Evolutionary conservation across 2,888 invertebrate genomes (phyloP), one percentile per base, ranked within the genome.

Genomic region (Liodrosophila aerea): DNA sequence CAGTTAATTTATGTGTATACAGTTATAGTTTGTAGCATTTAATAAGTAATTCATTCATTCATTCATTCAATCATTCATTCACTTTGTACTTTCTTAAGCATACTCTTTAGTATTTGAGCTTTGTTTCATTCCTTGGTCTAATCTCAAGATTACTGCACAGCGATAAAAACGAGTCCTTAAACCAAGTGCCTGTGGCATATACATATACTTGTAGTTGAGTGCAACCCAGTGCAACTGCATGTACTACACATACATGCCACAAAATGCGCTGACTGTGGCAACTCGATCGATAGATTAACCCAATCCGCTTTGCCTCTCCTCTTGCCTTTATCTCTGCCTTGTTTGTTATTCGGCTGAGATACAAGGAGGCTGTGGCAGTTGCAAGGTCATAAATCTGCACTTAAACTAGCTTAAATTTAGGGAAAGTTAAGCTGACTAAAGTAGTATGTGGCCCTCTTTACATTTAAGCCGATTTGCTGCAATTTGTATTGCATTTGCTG

Each of bases 221-320:
- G 27, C 36, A 45, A 40, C 31, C 15, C 18, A n/a, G n/a, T n/a
- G n/a, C n/a, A 41, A 54, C 29, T 51, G 63, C 34, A 49, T n/a
- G n/a, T n/a, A n/a, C n/a, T n/a, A n/a, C n/a, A n/a, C n/a, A 41
- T 37, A 49, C 58, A 58, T 22, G 13, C 9, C 37, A 44, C 45
- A 45, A 50, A 53, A 45, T 49, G 37, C 41, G 59, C 53, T 64
- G 64, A 56, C 22, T 44, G 27, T 70, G n/a, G 71, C 61, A 33
- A 29, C 45, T 61, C 47, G 71, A 69, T 69, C 69, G 69, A 69
- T 69, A 72, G 57, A 71, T 69, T 69, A 71, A 39, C 50, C 29
- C 49, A 13, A 22, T 9, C 29, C 30, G 22, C 22, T 22, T 22
- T 22, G 2, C 22, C 22, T 22, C 12, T 11, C 1, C 16, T 1